phyloP scores from a whole-genome alignment of 2,888 invertebrate genomes.

The Limnephilus auricula region DNA sequence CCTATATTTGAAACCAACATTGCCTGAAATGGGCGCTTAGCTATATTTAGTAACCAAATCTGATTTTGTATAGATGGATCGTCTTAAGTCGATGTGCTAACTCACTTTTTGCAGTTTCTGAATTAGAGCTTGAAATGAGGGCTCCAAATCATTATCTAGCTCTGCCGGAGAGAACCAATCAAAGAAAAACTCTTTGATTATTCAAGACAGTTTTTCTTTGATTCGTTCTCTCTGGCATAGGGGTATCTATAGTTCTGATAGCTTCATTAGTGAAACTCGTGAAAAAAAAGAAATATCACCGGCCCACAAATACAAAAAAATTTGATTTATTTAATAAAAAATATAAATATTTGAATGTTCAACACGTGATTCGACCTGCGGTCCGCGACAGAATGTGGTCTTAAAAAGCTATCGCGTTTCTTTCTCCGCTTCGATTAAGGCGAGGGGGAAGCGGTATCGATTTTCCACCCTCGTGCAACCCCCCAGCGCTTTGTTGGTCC shows the following conservation, averaged over 20 bases:
- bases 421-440: background rate
- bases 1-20: too few relatives aligned
- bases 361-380: background rate
- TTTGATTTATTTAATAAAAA: background rate
- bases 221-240: too few relatives aligned
- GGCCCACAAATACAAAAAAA: background rate
- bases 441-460: background rate
- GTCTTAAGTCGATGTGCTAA: too few relatives aligned
- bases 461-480: conserved; percentile 15
- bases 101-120: too few relatives aligned
- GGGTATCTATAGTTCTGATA: background rate
- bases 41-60: too few relatives aligned
- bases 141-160: too few relatives aligned
- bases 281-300: background rate
- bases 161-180: too few relatives aligned
- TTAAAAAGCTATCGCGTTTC: conserved; percentile 2
- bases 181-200: too few relatives aligned
- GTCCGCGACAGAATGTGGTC: background rate
- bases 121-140: too few relatives aligned
- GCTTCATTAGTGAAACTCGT: background rate
- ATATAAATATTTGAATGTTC: background rate
- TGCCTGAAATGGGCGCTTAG: too few relatives aligned
- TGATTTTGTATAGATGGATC: too few relatives aligned
- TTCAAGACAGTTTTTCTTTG: too few relatives aligned
- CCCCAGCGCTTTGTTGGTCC: conserved; percentile 17